Conservation (phyloP, 2,888 invertebrate genomes). For the Tenodera sinensis region DNA sequence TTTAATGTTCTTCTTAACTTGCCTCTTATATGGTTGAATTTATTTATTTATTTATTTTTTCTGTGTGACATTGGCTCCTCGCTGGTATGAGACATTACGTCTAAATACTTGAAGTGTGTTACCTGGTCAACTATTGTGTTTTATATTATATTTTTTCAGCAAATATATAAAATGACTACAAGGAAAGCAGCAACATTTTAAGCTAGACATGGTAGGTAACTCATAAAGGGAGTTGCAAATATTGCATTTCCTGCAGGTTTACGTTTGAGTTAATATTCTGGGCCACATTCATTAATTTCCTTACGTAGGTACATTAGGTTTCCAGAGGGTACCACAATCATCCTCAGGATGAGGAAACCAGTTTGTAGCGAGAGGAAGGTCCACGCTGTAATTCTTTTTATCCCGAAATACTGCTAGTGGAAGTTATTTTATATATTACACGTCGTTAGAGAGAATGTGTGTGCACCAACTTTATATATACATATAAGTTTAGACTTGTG, state of each 20-base stretch:
- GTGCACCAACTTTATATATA: not conserved
- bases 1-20: no score
- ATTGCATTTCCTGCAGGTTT: not conserved
- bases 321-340: not conserved
- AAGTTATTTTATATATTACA: slow-evolving; percentile 11
- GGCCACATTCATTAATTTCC: not conserved
- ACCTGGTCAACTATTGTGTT: no score
- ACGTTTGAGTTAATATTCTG: not conserved
- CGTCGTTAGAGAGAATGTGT: not conserved
- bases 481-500: not conserved
- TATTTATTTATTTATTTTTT: no score
- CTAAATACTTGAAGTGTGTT: no score
- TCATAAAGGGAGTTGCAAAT: not conserved
- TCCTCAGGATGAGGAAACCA: not conserved
- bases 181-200: not conserved
- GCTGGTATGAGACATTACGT: no score
- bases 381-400: not conserved
- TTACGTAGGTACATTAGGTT: not conserved
- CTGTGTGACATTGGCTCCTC: no score
- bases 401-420: not conserved
- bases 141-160: no score
- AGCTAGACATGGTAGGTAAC: not conserved
- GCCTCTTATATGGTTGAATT: no score
- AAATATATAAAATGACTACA: not conserved
- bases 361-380: not conserved